Conservation (phyloP, 2,113 vertebrate genomes). For the Tringa solitaria region DNA sequence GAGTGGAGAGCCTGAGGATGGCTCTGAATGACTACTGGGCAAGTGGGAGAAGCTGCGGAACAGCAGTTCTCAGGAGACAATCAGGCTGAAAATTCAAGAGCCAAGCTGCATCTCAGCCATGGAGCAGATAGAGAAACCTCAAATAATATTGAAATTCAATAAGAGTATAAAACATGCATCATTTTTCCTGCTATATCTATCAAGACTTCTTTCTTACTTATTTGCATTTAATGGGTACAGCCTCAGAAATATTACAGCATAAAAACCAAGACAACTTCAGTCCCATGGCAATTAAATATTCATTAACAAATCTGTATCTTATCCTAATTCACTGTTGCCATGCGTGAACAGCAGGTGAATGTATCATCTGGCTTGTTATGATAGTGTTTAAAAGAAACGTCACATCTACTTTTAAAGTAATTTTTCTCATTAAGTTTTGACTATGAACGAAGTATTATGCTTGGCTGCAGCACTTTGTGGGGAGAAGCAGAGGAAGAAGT, state of each 20-base stretch:
- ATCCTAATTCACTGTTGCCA: conserved; percentile 81
- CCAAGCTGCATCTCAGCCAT: conserved; percentile 84
- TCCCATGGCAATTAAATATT: conserved; percentile 85
- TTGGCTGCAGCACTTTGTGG: conserved; percentile 49
- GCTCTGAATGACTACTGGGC: background rate
- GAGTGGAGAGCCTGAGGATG: background rate
- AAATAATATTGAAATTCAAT: conserved; percentile 79
- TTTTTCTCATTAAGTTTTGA: conserved; percentile 59
- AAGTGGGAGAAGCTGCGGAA: background rate
- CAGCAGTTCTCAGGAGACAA: conserved; percentile 78
- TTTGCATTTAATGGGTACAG: conserved; percentile 85
- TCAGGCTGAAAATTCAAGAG: conserved; percentile 87
- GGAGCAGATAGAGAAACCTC: conserved; percentile 82
- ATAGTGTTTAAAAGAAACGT: conserved; percentile 67
- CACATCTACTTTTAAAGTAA: conserved; percentile 61
- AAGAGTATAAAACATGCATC: conserved; percentile 74
- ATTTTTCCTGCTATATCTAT: conserved; percentile 80
- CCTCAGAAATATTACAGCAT: conserved; percentile 77
- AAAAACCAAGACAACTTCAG: conserved; percentile 76
- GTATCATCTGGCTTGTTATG: conserved; percentile 79
- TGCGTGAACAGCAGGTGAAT: conserved; percentile 82
- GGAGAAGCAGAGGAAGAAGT: conserved; percentile 55
- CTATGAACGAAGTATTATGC: conserved; percentile 55
- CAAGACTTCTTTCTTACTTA: conserved; percentile 79
- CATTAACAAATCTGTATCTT: conserved; percentile 79